Base-by-base conservation (phyloP, 2,113 vertebrate genomes). In the Lutjanus erythropterus region DNA sequence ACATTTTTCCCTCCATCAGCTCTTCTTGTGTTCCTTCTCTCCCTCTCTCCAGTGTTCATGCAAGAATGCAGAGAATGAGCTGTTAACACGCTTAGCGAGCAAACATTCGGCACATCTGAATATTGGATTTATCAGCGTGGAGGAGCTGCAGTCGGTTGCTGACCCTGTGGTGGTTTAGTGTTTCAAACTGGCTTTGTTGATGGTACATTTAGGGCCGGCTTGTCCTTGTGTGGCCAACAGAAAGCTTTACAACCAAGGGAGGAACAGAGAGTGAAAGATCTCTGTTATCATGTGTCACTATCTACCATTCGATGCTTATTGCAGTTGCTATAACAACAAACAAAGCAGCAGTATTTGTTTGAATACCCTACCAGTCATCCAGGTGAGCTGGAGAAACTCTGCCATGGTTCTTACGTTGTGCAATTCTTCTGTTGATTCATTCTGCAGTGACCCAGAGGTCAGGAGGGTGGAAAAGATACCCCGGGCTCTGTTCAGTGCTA, bases 301-400 rank as follows among this genome's bases (percentile, higher is more conserved):
- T 55, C 53, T 65, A 12, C 39, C 60, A 39, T 59, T 80, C 75
- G 59, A 78, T 78, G 55, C 49, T 44, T 5, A 33, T 29, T 35
- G 42, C 42, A 42, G 91, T 91, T 91, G 73, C 86, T 66, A 89
- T 78, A 70, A 68, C 84, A 81, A 84, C 82, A 86, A 88, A 89
- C 81, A 88, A 83, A 85, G 77, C 85, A 61, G 44, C 25, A 33
- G 35, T 74, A 68, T 83, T 80, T 88, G 77, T 92, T 89, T 91
- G 74, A 66, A 71, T 75, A 76, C 69, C 31, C 25, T 10, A 39
- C 60, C 37, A 46, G 68, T 80, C 44, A 44, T 33, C 44, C 68
- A 81, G 84, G 72, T 87, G 62, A 81, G 60, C 44, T 29, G 41
- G 7, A 49, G 75, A 65, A 42, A 77, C 64, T 35, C 52, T 55